Evolutionary conservation across 2,888 invertebrate genomes (phyloP), one percentile per base, ranked within the genome.

Genomic region (Pediacus dermestoides): DNA sequence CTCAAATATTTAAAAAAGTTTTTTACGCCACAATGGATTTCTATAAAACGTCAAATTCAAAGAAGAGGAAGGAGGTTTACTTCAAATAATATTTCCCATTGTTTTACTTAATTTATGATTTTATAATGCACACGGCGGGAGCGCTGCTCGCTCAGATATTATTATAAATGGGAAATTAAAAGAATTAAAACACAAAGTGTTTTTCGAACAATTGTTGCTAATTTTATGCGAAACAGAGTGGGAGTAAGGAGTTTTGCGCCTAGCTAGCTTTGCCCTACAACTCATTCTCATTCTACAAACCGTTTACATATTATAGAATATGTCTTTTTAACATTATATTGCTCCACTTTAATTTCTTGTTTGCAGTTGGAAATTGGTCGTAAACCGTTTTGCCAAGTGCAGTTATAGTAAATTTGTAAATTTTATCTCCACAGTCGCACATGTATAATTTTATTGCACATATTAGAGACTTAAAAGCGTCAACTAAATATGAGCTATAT

Each of bases 391-490:
- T 46, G 41, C 42, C 39, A 42, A 48, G 48, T 52, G 41, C 44
- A 47, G 42, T 47, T 46, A 47, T 39, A 46, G 48, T 51, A 49
- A 51, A 53, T 51, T 51, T 46, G 45, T 45, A 45, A 53, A 53
- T 56, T 56, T 55, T 53, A 56, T 55, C 51, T 51, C 40, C 48
- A n/a, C n/a, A 39, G 42, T 48, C 45, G 42, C 52, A 52, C 52
- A 50, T 52, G 52, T 53, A n/a, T n/a, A 55, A 55, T 57, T 57
- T 57, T 56, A 55, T 56, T 50, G 38, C 47, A 44, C 52, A 39
- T 53, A 55, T 55, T 52, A 54, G 53, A 48, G 52, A 52, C 52
- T 52, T 49, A 44, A 53, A 52, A 47, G 51, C 52, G 54, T 55
- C 56, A 56, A 55, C 55, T 50, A 46, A 53, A 53, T 53, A 46